A percentile compares a stretch with the other conserved stretches of the same genome.
Conservation (phyloP, 2,113 vertebrate genomes). For the Camarhynchus parvulus region DNA sequence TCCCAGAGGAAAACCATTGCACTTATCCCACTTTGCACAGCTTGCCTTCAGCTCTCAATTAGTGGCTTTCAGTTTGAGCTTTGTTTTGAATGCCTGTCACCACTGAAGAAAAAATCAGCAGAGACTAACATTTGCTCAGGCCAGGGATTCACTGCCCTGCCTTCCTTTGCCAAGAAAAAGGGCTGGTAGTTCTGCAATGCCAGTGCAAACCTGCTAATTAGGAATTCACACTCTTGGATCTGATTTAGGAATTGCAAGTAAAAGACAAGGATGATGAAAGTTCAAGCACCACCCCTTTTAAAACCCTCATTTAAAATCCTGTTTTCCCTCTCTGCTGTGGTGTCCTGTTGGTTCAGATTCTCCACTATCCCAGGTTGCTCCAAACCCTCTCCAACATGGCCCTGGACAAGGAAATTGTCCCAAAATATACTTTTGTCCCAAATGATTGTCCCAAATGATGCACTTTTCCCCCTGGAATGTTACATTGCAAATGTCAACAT, state of each 20-base stretch:
- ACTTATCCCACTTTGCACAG: background rate
- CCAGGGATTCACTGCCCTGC: background rate
- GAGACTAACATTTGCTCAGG: background rate
- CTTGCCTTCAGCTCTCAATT: slow-evolving; percentile 28
- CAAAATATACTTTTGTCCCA: background rate
- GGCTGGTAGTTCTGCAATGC: background rate
- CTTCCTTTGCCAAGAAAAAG: background rate
- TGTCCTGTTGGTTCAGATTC: background rate
- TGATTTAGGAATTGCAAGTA: background rate
- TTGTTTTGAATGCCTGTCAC: slow-evolving; percentile 40
- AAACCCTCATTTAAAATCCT: background rate
- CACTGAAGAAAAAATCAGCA: background rate
- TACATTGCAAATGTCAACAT: background rate
- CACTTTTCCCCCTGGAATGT: background rate
- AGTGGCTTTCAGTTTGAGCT: slow-evolving; percentile 9
- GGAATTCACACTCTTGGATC: background rate
- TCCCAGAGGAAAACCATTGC: background rate
- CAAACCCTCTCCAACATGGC: background rate
- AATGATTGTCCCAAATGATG: background rate
- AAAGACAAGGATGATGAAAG: background rate
- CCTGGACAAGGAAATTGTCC: background rate
- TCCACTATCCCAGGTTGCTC: background rate
- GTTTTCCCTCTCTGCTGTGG: background rate
- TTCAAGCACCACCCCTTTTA: background rate
- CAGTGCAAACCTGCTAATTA: slow-evolving; percentile 10